Evolutionary conservation across 1,140 invertebrate species (phyloP), one percentile per base, ranked within the genome.

Genomic region (Drosophila malerkotliana): DNA sequence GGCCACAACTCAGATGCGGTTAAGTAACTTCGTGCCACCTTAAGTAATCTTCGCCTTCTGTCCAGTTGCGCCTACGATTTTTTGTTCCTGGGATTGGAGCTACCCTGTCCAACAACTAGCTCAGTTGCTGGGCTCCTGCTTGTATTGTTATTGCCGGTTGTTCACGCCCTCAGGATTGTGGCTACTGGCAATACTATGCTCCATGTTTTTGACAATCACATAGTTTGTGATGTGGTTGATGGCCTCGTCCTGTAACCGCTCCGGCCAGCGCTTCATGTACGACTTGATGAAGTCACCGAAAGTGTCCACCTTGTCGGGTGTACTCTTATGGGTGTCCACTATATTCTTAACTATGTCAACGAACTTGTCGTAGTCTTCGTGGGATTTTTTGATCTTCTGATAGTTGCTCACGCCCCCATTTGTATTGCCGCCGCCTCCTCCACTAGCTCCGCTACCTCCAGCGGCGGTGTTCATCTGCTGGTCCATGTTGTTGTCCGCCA

Each of bases 181-280:
- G 45, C 67, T 68, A 53, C 73, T 77, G 63, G 77, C 88, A 74
- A 91, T 83, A 57, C 78, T 89, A 44, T 91, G 83, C 60, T 91
- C 90, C 90, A 91, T 91, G n/a, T 91, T 91, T 76, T 91, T 91
- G 30, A 91, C 90, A 69, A 91, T 82, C 48, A 91, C 85, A 59
- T 91, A 91, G 64, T 91, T 91, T 8, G 90, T 91, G 54, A 91
- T 91, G 32, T 91, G 90, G 73, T 90, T 91, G 47, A 91, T 91
- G 52, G 90, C 90, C 78, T 91, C 90, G 51, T 91, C 90, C 77
- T 91, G 90, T 10, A 91, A 57, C 12, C 90, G 83, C 39, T 91
- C 90, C 1, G 90, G 90, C 90, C 90, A 91, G 32, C 90, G 90
- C 62, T 77, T 85, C 80, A 91, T 90, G 12, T 91, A 91, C 44